Percentiles rank a stretch among this genome's conserved stretches.
These are phyloP conservation scores for Clusia tigrina DNA, from an alignment of 2,888 invertebrate genomes.

Conservation along the genomic window DNA sequence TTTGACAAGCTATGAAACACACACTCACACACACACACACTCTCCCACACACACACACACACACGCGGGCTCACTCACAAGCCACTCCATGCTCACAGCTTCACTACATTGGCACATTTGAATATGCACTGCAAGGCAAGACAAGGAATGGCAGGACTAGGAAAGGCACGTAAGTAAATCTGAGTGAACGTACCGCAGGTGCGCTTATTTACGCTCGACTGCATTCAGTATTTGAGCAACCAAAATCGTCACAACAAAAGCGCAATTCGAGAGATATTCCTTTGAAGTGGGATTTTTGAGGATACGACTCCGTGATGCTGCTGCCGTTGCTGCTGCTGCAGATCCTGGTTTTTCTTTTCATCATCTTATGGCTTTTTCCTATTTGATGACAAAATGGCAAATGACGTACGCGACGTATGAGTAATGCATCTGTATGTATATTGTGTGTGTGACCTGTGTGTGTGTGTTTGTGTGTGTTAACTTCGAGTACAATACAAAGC, in stretches of 20 bases:
- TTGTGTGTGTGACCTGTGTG: too few species aligned
- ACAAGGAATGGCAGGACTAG: not conserved
- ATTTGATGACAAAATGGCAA: not conserved
- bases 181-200: conserved; percentile 51
- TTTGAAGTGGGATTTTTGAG: not conserved
- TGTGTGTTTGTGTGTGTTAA: too few species aligned
- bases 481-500: too few species aligned
- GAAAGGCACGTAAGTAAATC: not conserved
- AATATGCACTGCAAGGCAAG: conserved; percentile 10
- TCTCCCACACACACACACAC: not conserved
- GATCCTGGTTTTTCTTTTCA: not conserved
- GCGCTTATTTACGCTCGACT: conserved; percentile 60
- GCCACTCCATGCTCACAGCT: not conserved
- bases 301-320: not conserved
- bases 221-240: conserved; percentile 46
- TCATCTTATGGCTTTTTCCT: not conserved
- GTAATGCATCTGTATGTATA: too few species aligned
- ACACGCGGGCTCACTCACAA: not conserved
- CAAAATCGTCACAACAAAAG: conserved; percentile 27
- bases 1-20: conserved; percentile 20
- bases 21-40: not conserved
- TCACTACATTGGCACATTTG: not conserved
- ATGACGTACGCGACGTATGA: too few species aligned
- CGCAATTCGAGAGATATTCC: not conserved
- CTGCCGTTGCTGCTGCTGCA: not conserved